Percentiles rank a stretch among this genome's conserved stretches.
These are phyloP conservation scores for Jacana jacana DNA, from an alignment of 2,113 vertebrate species.

Conservation along the genomic window DNA sequence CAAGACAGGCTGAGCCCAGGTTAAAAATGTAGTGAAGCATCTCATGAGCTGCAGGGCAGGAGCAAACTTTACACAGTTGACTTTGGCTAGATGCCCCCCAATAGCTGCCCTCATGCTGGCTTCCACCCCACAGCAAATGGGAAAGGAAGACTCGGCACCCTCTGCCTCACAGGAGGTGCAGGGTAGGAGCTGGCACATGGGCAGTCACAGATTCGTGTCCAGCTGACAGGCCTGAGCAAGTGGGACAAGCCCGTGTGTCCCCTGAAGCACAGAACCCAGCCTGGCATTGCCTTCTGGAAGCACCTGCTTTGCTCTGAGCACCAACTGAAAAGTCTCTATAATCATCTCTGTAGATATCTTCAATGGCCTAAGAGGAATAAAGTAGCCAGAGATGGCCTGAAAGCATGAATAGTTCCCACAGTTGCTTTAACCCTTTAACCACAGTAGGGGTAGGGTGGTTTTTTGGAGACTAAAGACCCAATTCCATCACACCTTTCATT, in stretches of 20 bases:
- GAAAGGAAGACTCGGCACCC: neutral
- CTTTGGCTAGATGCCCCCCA: neutral
- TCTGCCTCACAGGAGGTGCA: rapidly evolving
- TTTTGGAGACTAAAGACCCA: neutral
- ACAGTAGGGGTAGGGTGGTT: neutral
- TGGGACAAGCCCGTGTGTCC: neutral
- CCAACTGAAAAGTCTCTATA: rapidly evolving
- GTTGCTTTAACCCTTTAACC: neutral
- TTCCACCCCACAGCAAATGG: rapidly evolving
- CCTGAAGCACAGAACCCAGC: neutral
- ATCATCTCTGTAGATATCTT: neutral
- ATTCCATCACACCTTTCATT: neutral
- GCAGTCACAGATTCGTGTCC: neutral
- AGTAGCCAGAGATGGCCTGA: neutral
- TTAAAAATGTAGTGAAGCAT: neutral
- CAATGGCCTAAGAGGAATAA: neutral
- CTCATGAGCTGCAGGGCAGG: neutral
- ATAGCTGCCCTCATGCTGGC: neutral
- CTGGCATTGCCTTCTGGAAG: neutral
- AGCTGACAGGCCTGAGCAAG: neutral
- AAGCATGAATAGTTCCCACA: neutral
- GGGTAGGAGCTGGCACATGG: rapidly evolving
- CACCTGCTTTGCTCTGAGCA: neutral
- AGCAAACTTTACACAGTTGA: neutral
- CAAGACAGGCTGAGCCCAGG: neutral